Evolutionary conservation across 2,113 vertebrate genomes (phyloP), one percentile per base, ranked within the genome.

Genomic region (Amia ocellicauda): DNA sequence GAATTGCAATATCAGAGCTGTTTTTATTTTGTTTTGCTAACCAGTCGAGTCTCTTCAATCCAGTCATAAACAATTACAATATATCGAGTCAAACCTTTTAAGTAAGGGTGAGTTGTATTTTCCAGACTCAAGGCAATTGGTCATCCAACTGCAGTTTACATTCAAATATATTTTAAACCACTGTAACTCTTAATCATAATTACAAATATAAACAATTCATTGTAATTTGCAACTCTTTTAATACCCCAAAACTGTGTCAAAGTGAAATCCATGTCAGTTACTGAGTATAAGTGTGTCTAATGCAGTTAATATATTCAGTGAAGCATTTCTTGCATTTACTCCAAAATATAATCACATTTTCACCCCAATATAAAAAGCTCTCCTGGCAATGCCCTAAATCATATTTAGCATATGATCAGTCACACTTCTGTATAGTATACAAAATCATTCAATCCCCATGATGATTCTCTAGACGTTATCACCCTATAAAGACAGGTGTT

Each of bases 321-420:
- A 63, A 68, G 63, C 63, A 31, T 26, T 49, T 59, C 58, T 40
- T 29, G 61, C 27, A 26, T 55, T 43, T 63, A 56, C 58, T 36
- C 66, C 11, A 52, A 60, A 68, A 67, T 40, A 56, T 74, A 66
- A 78, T 72, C 67, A 62, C 29, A 60, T 66, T 72, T 60, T 49
- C 65, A 47, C 60, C 43, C 54, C 26, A 58, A 22, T 59, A 60
- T 58, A 60, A 67, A 59, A 20, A 72, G 55, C 53, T 22, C 51
- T 55, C 45, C 42, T 64, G 74, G 63, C 60, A 67, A 52, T 55
- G 62, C 52, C 54, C 61, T 41, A 31, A 67, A 67, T 67, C 56
- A 50, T 27, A 72, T 68, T 66, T 60, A 70, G 49, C 63, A 66
- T 45, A 51, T 67, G 67, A 76, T 74, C 62, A 59, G 61, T 66